phyloP scores from a whole-genome alignment of 53 echinoderm and acorn worm genomes.

The Glandiceps talaboti region DNA sequence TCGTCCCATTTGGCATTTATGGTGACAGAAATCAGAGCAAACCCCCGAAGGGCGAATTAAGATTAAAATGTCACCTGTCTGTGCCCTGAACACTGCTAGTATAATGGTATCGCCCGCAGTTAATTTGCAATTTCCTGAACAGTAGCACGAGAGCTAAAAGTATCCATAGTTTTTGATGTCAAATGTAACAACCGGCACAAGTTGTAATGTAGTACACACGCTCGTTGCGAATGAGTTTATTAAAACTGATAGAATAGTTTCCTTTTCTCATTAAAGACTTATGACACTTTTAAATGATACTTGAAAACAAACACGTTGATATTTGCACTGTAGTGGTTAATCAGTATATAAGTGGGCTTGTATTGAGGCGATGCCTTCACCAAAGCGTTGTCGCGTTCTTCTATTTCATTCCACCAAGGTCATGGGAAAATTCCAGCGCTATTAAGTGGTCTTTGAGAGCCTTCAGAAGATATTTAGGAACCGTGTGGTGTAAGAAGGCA shows the following conservation, averaged over 20 bases:
- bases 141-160: background rate
- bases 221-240: background rate
- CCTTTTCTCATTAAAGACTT: background rate
- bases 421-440: no score
- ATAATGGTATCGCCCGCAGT: background rate
- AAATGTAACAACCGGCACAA: background rate
- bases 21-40: no score
- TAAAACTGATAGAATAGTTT: background rate
- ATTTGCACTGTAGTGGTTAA: no score
- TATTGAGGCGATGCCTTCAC: no score
- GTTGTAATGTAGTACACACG: background rate
- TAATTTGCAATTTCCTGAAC: background rate
- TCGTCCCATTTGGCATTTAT: no score
- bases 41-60: no score
- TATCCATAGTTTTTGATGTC: background rate
- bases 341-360: no score
- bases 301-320: background rate
- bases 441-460: no score
- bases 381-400: no score
- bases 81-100: background rate
- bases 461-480: no score
- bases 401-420: no score
- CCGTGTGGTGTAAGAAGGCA: no score
- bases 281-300: background rate
- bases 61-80: background rate